Evolutionary conservation across 2,797 vertebrate genomes (phyloP).

Genomic region (Nasua narica): DNA sequence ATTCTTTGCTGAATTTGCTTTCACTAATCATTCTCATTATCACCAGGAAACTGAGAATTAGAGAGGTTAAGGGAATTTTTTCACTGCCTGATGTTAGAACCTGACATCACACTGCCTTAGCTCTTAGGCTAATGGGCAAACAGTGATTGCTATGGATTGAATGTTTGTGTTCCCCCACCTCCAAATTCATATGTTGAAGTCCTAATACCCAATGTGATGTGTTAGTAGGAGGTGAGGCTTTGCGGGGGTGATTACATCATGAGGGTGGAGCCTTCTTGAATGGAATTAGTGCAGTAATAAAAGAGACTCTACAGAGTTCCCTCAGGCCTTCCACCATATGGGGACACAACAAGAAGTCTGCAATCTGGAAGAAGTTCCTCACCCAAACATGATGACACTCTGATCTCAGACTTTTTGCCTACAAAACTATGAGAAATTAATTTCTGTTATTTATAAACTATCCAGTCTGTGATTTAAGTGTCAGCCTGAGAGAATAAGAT

Average conservation of each 20-base stretch:
- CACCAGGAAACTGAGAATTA: neutral
- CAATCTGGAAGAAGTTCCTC: neutral
- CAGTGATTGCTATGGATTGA: neutral
- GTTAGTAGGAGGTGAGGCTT: neutral
- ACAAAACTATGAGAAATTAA: neutral
- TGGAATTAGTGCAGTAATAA: neutral
- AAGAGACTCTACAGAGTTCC: neutral
- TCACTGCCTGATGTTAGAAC: neutral
- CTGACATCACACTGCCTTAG: neutral
- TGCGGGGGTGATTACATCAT: neutral
- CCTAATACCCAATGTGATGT: neutral
- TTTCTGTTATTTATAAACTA: neutral
- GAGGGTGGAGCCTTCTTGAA: neutral
- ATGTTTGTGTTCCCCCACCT: neutral
- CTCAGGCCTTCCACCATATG: neutral
- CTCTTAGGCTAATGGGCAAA: neutral
- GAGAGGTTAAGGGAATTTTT: neutral
- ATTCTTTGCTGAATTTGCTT: slow-evolving; percentile 11
- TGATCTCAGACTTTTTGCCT: neutral
- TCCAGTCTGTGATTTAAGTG: neutral
- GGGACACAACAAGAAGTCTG: neutral
- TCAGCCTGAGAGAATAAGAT: neutral
- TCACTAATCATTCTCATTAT: neutral
- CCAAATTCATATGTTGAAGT: neutral
- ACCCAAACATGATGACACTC: neutral